Conservation (phyloP, 2,888 invertebrate genomes). For the Exocentrus adspersus region DNA sequence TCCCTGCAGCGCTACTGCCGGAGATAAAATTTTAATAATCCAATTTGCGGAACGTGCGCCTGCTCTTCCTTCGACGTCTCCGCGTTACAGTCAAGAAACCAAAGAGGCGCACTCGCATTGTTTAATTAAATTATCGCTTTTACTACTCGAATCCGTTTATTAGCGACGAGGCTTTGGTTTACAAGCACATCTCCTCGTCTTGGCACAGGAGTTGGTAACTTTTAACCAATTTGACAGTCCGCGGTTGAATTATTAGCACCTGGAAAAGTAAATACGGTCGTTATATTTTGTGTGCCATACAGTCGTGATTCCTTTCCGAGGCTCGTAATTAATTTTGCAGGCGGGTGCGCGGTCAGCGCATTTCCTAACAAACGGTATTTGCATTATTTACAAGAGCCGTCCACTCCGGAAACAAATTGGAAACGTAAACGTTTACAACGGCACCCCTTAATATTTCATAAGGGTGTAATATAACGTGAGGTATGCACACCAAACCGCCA, state of each 20-base stretch:
- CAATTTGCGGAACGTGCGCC: not conserved
- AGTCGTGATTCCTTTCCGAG: no score
- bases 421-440: conserved; percentile 1
- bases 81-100: not conserved
- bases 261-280: no score
- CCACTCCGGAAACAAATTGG: conserved; percentile 2
- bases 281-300: no score
- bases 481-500: not conserved
- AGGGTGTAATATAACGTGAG: not conserved
- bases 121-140: conserved; percentile 25
- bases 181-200: no score
- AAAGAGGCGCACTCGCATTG: conserved; percentile 7
- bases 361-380: not conserved
- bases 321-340: no score
- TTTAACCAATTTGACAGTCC: no score
- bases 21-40: conserved; percentile 10
- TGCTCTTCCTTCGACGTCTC: not conserved
- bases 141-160: conserved; percentile 18
- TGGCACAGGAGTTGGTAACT: no score
- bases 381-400: conserved; percentile 8
- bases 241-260: no score
- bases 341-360: not conserved
- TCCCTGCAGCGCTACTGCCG: not conserved
- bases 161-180: conserved; percentile 15
- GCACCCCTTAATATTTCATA: not conserved